Evolutionary conservation across 2,113 vertebrate genomes (phyloP).

Genomic region (Laticauda laticaudata): DNA sequence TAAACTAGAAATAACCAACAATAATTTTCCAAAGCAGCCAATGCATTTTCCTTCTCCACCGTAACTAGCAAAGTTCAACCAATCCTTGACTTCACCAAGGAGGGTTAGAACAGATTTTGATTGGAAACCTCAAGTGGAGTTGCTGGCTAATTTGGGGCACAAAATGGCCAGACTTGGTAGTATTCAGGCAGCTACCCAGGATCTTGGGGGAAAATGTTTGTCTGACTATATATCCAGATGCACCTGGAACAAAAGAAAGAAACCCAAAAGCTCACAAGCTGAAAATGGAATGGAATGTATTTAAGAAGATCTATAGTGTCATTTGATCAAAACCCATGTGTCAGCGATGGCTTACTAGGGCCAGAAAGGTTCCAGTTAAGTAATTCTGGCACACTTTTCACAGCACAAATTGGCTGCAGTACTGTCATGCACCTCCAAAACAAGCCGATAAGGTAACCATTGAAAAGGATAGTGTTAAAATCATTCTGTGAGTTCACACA

Average conservation of each 20-base stretch:
- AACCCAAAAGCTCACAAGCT: background rate
- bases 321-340: background rate
- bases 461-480: background rate
- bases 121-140: background rate
- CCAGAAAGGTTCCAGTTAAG: background rate
- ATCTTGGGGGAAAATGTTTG: background rate
- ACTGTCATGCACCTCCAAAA: slow-evolving; percentile 3
- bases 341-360: background rate
- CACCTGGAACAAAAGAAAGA: background rate
- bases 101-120: background rate
- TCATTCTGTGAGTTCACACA: background rate
- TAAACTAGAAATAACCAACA: background rate
- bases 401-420: slow-evolving; percentile 1
- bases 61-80: background rate
- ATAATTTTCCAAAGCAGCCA: background rate
- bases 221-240: background rate
- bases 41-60: background rate
- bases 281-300: background rate
- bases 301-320: background rate
- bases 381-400: background rate
- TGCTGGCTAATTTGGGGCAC: background rate
- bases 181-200: background rate
- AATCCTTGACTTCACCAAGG: background rate
- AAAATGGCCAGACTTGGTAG: background rate
- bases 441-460: background rate